Conservation (phyloP, 2,113 vertebrate genomes). For the Rhea pennata region DNA sequence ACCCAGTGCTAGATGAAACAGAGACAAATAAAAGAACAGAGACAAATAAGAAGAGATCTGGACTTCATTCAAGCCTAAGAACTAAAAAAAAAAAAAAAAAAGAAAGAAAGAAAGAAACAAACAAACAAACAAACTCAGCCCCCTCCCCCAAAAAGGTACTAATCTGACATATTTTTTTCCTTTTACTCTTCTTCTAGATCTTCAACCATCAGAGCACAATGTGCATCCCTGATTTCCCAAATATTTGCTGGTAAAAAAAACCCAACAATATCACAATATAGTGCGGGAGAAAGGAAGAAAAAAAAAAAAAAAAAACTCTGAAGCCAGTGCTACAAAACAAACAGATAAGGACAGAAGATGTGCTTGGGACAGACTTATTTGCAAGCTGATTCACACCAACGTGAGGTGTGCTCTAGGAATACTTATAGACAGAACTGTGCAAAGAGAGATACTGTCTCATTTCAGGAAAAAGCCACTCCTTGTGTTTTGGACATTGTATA, state of each 20-base stretch:
- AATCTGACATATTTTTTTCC: background rate
- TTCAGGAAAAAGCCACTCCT: background rate
- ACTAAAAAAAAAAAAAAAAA: background rate
- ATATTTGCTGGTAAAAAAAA: background rate
- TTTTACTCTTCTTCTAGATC: background rate
- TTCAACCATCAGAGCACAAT: background rate
- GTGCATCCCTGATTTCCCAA: background rate
- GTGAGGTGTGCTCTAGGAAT: background rate
- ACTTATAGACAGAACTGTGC: background rate
- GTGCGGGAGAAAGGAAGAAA: background rate
- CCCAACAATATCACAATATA: background rate
- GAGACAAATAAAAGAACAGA: no score
- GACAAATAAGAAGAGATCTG: background rate
- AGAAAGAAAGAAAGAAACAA: no score
- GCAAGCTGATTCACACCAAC: background rate
- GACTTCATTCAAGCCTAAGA: background rate
- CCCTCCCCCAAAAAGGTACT: background rate
- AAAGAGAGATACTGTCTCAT: background rate
- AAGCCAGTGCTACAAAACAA: background rate
- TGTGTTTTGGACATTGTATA: background rate
- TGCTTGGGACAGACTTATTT: background rate
- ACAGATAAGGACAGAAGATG: background rate
- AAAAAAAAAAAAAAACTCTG: background rate
- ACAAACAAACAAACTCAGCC: no score
- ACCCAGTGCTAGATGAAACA: background rate